Base-by-base conservation (phyloP, 1,140 invertebrate genomes). In the Popillia japonica region DNA sequence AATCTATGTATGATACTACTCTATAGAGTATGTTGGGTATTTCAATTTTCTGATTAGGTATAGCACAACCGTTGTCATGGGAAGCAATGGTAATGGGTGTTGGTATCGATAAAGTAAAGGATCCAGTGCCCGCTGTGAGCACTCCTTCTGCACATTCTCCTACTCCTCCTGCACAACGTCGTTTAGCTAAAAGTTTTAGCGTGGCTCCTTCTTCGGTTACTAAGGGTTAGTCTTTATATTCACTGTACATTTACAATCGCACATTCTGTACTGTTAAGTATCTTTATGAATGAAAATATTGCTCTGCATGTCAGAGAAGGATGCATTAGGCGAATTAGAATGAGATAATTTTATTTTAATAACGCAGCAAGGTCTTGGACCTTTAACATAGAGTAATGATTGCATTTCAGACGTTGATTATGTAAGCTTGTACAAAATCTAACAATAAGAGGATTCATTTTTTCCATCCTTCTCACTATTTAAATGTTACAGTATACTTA, bases 141-240 rank as follows among this genome's bases (percentile, higher is more conserved):
- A 79, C 83, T n/a, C 75, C 79, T 81, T 78, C 81, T 61, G 89
- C 89, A 81, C 90, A 89, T 78, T 92, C 92, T 78, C 91, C 91
- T 81, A 95, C 94, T 80, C 94, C 94, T 79, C 94, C 94, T 77
- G 91, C 94, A 76, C 93, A 95, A 86, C 90, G 94, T 81, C 90
- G 94, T 83, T 91, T 96, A 84, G 94, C 95, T 80, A 96, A 96
- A 90, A 96, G 94, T 89, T 96, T 96, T 90, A 95, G 94, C 88
- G 94, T 95, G 82, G 90, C 92, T 82, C 91, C 92, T 82, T 92
- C 92, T 83, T 89, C 91, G 81, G 89, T 80, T 78, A 80, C 80
- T 78, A 87, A 86, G 84, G 86, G 85, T 85, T 79, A 83, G 78
- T 77, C 76, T 80, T 79, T 44, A 17, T 34, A n/a, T 55, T 76